These are phyloP conservation scores for Tupiocoris notatus DNA, from an alignment of 2,888 invertebrate genomes.

Conservation along the genomic window DNA sequence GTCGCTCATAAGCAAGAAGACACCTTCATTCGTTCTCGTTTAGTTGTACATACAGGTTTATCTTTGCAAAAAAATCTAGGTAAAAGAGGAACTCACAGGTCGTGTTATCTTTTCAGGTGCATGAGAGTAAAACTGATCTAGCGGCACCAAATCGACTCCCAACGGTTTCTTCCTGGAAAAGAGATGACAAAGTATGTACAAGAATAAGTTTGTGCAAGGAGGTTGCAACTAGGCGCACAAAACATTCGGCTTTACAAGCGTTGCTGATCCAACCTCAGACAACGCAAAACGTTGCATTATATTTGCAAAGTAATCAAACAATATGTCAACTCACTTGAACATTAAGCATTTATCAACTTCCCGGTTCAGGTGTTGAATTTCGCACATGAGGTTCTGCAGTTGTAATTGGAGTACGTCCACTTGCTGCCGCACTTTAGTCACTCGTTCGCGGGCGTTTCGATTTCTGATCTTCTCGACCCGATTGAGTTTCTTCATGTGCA, in stretches of 20 bases:
- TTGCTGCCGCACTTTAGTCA: slow-evolving; percentile 79
- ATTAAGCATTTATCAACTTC: slow-evolving; percentile 94
- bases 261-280: no score
- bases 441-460: slow-evolving; percentile 74
- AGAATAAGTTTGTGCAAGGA: not conserved
- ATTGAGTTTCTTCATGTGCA: slow-evolving; percentile 85
- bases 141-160: slow-evolving; percentile 80
- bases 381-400: slow-evolving; percentile 90
- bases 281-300: no score
- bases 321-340: slow-evolving; percentile 66
- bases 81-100: slow-evolving; percentile 64
- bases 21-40: no score
- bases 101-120: slow-evolving; percentile 71
- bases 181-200: not conserved
- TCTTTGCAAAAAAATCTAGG: not conserved
- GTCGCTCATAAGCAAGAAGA: no score
- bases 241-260: no score
- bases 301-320: no score
- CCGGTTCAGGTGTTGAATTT: slow-evolving; percentile 87
- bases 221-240: not conserved
- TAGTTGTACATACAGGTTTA: no score
- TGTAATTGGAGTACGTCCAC: slow-evolving; percentile 88
- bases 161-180: slow-evolving; percentile 80
- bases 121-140: slow-evolving; percentile 78
- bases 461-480: slow-evolving; percentile 85